Percentiles rank a stretch among this genome's conserved stretches.
Evolutionary conservation across 2,113 vertebrate genomes (phyloP).

Genomic region (Stomatorhinus ivindoensis): DNA sequence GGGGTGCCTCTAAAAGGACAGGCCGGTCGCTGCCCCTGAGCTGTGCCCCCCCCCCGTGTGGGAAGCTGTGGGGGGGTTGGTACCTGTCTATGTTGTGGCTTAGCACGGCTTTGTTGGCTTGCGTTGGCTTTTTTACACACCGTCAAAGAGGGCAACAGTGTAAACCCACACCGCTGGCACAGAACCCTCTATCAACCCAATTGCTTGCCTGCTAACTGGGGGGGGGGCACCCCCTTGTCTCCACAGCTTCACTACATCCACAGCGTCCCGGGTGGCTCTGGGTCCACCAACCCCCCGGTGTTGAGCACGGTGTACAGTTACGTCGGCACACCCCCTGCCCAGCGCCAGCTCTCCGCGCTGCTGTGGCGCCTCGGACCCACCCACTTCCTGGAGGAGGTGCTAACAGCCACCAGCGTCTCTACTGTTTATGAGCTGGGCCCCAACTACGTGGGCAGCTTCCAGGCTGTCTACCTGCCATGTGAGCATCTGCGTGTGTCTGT

Average conservation of each 20-base stretch:
- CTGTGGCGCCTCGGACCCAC: slow-evolving; percentile 93
- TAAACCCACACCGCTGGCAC: neutral
- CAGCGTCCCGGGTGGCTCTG: slow-evolving; percentile 80
- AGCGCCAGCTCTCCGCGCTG: slow-evolving; percentile 79
- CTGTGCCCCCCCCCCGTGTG: neutral
- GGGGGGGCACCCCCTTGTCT: slow-evolving; percentile 1
- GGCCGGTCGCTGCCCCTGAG: neutral
- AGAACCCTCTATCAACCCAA: neutral
- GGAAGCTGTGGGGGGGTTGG: neutral
- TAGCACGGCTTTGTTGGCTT: neutral
- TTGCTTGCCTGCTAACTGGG: neutral
- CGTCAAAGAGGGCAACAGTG: neutral
- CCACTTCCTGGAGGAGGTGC: slow-evolving; percentile 91
- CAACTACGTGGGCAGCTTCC: slow-evolving; percentile 86
- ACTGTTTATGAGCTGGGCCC: slow-evolving; percentile 88
- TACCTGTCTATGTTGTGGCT: neutral
- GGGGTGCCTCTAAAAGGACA: neutral
- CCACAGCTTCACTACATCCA: slow-evolving; percentile 91
- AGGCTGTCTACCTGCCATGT: slow-evolving; percentile 87
- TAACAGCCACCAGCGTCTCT: slow-evolving; percentile 74
- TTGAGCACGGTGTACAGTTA: slow-evolving; percentile 89
- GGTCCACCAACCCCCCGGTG: slow-evolving; percentile 86
- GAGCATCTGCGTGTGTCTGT: slow-evolving; percentile 49
- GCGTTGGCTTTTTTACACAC: neutral
- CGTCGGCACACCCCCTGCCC: slow-evolving; percentile 82